Conservation (phyloP, 1,140 invertebrate species). For the Cyclina sinensis region DNA sequence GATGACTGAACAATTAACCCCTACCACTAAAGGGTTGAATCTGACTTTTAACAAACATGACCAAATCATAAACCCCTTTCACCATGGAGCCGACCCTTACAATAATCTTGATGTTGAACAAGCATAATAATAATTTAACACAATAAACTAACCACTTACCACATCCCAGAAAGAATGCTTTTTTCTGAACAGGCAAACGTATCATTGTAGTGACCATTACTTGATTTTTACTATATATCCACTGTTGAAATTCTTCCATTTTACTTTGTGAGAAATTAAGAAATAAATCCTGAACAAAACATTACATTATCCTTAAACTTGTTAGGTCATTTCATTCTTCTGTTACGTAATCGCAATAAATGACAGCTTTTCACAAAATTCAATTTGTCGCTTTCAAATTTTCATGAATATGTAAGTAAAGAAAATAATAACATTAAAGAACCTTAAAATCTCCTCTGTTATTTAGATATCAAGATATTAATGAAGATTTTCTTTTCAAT, state of each 20-base stretch:
- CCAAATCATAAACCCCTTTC: no score
- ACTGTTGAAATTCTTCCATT: not conserved
- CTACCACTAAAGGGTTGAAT: no score
- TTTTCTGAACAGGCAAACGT: conserved; percentile 6
- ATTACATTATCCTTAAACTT: no score
- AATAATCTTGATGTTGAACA: no score
- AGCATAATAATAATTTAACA: not conserved
- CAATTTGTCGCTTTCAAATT: conserved; percentile 4
- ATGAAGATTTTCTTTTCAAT: conserved; percentile 7
- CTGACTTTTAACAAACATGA: no score
- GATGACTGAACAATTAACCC: no score
- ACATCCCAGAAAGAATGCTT: conserved; percentile 35
- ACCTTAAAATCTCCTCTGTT: not conserved
- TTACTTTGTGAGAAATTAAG: no score
- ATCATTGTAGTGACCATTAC: conserved; percentile 6
- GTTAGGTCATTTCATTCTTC: no score
- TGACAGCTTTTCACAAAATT: not conserved
- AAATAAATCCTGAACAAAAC: no score
- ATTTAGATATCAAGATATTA: conserved; percentile 1
- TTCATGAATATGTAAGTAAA: conserved; percentile 4
- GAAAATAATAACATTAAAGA: not conserved
- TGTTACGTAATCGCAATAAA: not conserved
- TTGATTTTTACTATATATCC: not conserved
- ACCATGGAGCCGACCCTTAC: no score
- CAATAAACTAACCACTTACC: not conserved